These are phyloP conservation scores for Chymomyza amoena DNA, from an alignment of 2,888 invertebrate species.

Conservation along the genomic window DNA sequence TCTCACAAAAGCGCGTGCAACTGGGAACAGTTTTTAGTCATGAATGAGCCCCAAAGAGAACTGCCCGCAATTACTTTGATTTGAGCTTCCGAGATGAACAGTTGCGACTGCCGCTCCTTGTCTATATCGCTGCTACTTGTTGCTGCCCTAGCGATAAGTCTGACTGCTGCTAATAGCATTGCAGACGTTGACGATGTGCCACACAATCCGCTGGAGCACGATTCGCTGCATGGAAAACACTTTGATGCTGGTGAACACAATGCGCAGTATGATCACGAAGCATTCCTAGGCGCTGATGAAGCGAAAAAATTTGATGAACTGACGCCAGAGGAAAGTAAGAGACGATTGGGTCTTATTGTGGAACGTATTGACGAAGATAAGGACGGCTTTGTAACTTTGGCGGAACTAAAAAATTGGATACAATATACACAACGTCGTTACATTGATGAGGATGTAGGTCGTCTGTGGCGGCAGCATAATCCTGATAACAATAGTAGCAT, in stretches of 20 bases:
- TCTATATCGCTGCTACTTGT: conserved; percentile 33
- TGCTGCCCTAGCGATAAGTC: conserved; percentile 42
- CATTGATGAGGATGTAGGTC: conserved; percentile 93
- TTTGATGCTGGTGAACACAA: conserved; percentile 88
- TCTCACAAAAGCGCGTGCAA: no score
- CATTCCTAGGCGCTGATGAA: conserved; percentile 95
- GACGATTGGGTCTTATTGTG: conserved; percentile 92
- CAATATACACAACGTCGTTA: conserved; percentile 95
- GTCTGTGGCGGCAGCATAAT: conserved; percentile 96
- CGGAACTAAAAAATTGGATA: conserved; percentile 97
- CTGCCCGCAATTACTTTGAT: neutral
- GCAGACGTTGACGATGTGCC: conserved; percentile 81
- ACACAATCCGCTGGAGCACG: conserved; percentile 83
- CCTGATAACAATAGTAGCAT: conserved; percentile 85
- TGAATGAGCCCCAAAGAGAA: neutral
- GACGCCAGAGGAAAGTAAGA: conserved; percentile 95
- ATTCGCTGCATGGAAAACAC: conserved; percentile 89
- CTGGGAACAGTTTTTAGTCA: no score
- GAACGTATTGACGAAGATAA: conserved; percentile 94
- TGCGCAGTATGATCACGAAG: conserved; percentile 96
- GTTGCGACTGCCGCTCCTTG: neutral
- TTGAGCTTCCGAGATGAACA: neutral
- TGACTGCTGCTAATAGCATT: conserved; percentile 46
- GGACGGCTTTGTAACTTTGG: conserved; percentile 89
- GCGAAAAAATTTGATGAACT: conserved; percentile 96